Percentiles rank a stretch among this genome's conserved stretches.
These are phyloP conservation scores for Ephialtes manifestator DNA, from an alignment of 2,888 invertebrate genomes.

Conservation along the genomic window DNA sequence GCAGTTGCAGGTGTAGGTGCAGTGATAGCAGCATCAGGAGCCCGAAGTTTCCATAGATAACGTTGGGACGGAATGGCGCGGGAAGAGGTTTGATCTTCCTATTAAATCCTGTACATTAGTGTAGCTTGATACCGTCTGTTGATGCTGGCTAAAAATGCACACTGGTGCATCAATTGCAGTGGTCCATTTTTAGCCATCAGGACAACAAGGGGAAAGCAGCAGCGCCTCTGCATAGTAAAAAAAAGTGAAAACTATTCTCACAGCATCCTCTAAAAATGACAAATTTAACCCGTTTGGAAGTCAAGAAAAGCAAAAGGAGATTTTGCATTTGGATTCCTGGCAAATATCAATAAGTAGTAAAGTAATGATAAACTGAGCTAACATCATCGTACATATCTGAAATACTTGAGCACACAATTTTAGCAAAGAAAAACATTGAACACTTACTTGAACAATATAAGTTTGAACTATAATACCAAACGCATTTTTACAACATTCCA, in stretches of 20 bases:
- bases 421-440: no score
- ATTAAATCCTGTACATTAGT: constrained; percentile 68
- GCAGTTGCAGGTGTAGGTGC: constrained; percentile 22
- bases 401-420: no score
- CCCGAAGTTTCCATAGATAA: constrained; percentile 71
- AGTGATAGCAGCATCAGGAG: constrained; percentile 42
- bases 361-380: no score
- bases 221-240: background rate
- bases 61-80: constrained; percentile 68
- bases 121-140: constrained; percentile 54
- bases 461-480: background rate
- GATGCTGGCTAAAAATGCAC: constrained; percentile 61
- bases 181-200: constrained; percentile 56
- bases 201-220: constrained; percentile 37
- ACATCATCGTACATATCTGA: no score
- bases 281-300: no score
- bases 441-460: background rate
- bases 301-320: no score
- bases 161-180: constrained; percentile 64
- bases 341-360: no score
- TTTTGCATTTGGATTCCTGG: no score
- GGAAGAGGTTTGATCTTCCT: constrained; percentile 74
- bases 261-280: no score
- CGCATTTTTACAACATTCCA: background rate
- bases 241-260: no score